Evolutionary conservation across 1,140 invertebrate genomes (phyloP).

Genomic region (Agraylea sexmaculata): DNA sequence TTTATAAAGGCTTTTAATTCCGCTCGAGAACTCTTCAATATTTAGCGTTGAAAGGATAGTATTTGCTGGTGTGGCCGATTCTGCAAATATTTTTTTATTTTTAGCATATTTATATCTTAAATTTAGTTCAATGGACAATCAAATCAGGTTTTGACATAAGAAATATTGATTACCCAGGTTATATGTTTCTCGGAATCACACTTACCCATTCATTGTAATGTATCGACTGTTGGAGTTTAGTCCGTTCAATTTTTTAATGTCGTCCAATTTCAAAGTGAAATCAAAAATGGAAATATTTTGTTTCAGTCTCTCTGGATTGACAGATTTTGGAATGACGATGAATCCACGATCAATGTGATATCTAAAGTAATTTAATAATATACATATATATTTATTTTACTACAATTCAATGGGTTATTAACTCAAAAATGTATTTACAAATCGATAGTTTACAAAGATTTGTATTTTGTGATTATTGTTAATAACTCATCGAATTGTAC

Average conservation of each 20-base stretch:
- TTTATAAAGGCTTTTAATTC: too few species aligned
- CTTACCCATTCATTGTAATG: slow-evolving; percentile 34
- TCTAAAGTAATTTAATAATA: slow-evolving; percentile 27
- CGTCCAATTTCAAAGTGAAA: slow-evolving; percentile 49
- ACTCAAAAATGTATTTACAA: too few species aligned
- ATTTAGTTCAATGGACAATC: too few species aligned
- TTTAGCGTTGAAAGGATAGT: slow-evolving; percentile 15
- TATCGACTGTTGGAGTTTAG: slow-evolving; percentile 39
- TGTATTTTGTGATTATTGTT: too few species aligned
- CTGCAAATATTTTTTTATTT: slow-evolving; percentile 17
- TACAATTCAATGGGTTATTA: background rate
- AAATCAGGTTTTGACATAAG: too few species aligned
- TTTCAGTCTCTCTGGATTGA: slow-evolving; percentile 52
- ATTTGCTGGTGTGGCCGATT: slow-evolving; percentile 15
- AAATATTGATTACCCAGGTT: slow-evolving; percentile 2
- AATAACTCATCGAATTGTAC: too few species aligned
- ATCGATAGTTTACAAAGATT: background rate
- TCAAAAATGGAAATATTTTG: slow-evolving; percentile 64
- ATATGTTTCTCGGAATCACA: slow-evolving; percentile 11
- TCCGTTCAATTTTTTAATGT: slow-evolving; percentile 36
- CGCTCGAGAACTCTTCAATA: too few species aligned
- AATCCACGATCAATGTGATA: slow-evolving; percentile 54
- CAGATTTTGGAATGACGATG: slow-evolving; percentile 48
- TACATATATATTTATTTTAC: background rate
- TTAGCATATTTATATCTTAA: too few species aligned